These are phyloP conservation scores for Brachionus rotundiformis DNA, from an alignment of 1,140 invertebrate species.

Conservation along the genomic window DNA sequence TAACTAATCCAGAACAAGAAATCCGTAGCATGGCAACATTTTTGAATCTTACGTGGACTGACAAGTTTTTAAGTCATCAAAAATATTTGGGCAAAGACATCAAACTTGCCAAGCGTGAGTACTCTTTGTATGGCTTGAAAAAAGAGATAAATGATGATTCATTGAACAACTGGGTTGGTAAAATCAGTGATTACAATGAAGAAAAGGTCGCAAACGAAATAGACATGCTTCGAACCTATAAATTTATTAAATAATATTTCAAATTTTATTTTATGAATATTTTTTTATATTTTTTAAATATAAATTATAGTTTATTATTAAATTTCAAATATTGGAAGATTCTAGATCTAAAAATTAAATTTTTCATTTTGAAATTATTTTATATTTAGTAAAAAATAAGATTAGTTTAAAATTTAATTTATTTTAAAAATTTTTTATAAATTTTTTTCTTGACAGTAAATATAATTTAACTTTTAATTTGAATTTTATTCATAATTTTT, in stretches of 20 bases:
- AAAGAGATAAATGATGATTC: constrained; percentile 21
- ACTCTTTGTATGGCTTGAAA: not conserved
- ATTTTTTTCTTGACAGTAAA: not conserved
- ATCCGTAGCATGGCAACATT: not conserved
- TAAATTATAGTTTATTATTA: too few species aligned
- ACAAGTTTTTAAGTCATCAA: constrained; percentile 16
- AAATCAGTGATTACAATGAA: not conserved
- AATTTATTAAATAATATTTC: not conserved
- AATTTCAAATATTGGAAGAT: too few species aligned
- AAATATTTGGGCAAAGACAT: constrained; percentile 18
- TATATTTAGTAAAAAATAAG: too few species aligned
- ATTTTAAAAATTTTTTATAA: not conserved
- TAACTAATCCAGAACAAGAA: not conserved
- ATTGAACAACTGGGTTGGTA: not conserved
- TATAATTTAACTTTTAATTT: not conserved
- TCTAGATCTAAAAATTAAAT: too few species aligned
- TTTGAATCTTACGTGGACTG: not conserved
- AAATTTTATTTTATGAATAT: not conserved
- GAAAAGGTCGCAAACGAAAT: not conserved
- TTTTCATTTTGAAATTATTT: too few species aligned
- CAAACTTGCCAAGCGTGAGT: not conserved
- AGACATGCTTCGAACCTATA: not conserved
- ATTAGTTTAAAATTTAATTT: not conserved
- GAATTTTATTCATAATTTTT: not conserved
- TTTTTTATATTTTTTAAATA: too few species aligned